Conservation (phyloP, 2,797 vertebrate genomes). For the Fundulus diaphanus region DNA sequence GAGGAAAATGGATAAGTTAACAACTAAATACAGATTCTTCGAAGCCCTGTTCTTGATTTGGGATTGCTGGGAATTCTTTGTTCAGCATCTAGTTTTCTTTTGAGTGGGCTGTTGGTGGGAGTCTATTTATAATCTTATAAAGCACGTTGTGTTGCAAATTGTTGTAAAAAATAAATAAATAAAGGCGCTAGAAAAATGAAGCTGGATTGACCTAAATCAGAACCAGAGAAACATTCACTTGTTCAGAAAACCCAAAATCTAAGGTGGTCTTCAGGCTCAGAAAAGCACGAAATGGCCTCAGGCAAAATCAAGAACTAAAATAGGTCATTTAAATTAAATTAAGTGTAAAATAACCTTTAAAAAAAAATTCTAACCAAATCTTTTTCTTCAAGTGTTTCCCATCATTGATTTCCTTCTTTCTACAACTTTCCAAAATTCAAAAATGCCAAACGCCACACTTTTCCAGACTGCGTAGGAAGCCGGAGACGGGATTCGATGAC, state of each 20-base stretch:
- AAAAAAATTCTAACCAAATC: no score
- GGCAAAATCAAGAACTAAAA: not conserved
- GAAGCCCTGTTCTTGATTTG: not conserved
- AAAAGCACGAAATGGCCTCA: not conserved
- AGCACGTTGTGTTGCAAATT: no score
- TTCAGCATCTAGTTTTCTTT: not conserved
- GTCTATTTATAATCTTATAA: no score
- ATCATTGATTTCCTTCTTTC: no score
- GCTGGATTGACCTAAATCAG: no score
- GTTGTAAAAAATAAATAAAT: no score
- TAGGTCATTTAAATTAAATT: not conserved
- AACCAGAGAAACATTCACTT: no score
- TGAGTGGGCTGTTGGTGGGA: no score
- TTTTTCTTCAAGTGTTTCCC: no score
- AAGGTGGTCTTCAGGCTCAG: not conserved
- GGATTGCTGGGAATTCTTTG: not conserved
- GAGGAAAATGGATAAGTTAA: not conserved
- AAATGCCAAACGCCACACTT: not conserved
- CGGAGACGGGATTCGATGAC: not conserved
- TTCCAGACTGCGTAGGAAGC: not conserved
- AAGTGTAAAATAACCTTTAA: no score
- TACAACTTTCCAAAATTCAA: not conserved
- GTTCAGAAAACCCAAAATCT: not conserved
- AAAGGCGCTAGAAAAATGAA: no score
- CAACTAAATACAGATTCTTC: not conserved